A percentile compares a stretch with the other conserved stretches of the same genome.
Conservation (phyloP, 2,797 vertebrate genomes). For the Threskiornis aethiopicus region DNA sequence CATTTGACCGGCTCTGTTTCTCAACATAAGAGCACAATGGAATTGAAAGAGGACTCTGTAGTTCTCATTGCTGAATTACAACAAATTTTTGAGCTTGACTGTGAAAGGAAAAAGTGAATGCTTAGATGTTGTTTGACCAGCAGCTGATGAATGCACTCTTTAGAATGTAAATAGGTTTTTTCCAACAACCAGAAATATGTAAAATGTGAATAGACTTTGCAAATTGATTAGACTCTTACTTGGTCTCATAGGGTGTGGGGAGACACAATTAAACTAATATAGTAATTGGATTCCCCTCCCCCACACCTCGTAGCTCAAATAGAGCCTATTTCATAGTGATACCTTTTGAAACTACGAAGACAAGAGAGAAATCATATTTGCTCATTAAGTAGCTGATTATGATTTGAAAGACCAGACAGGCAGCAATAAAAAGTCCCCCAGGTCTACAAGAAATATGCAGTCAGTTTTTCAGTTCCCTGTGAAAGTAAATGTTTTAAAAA, state of each 20-base stretch:
- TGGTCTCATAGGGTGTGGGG: neutral
- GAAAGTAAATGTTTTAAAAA: slow-evolving; percentile 8
- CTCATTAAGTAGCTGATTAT: neutral
- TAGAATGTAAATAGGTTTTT: slow-evolving; percentile 10
- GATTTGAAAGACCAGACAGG: slow-evolving; percentile 5
- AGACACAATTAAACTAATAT: slow-evolving; percentile 25
- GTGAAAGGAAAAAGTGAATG: neutral
- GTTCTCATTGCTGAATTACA: neutral
- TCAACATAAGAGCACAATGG: neutral
- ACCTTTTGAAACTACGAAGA: slow-evolving; percentile 4
- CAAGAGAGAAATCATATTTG: slow-evolving; percentile 8
- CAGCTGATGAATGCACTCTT: slow-evolving; percentile 17
- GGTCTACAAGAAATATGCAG: slow-evolving; percentile 1
- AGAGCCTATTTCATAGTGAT: neutral
- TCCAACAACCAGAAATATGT: neutral
- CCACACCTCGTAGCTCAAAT: neutral
- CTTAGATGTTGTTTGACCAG: slow-evolving; percentile 18
- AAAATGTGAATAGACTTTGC: slow-evolving; percentile 12
- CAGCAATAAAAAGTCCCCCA: neutral
- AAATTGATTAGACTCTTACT: slow-evolving; percentile 3
- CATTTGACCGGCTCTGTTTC: neutral
- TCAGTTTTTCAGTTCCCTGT: neutral
- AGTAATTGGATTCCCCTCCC: neutral
- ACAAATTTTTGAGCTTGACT: neutral
- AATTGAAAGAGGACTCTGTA: slow-evolving; percentile 20